A percentile compares a stretch with the other conserved stretches of the same genome.
These are phyloP conservation scores for Melikaiella ostensackeni DNA, from an alignment of 2,888 invertebrate genomes.

Conservation along the genomic window DNA sequence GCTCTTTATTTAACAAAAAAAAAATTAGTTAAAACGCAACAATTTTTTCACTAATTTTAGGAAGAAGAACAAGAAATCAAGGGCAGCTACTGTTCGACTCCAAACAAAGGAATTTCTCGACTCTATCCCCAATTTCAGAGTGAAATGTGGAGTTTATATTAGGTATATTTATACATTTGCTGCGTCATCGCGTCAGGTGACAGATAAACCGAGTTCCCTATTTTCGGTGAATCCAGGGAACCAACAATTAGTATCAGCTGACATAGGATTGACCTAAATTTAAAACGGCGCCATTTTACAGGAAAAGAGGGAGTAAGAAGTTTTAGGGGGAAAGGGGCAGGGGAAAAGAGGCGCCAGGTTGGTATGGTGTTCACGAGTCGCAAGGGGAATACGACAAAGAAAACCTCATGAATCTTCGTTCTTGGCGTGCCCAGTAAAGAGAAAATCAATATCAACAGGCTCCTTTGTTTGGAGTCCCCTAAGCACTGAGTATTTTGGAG, in stretches of 20 bases:
- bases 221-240: slow-evolving; percentile 17
- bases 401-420: slow-evolving; percentile 63
- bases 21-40: background rate
- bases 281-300: slow-evolving; percentile 30
- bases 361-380: slow-evolving; percentile 25
- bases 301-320: slow-evolving; percentile 2
- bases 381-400: slow-evolving; percentile 45
- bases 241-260: slow-evolving; percentile 29
- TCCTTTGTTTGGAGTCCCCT: slow-evolving; percentile 66
- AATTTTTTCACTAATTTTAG: background rate
- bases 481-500: slow-evolving; percentile 63
- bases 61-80: background rate
- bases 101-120: slow-evolving; percentile 5
- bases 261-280: slow-evolving; percentile 34
- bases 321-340: background rate
- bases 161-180: background rate
- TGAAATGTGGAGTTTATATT: slow-evolving; percentile 8
- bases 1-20: background rate
- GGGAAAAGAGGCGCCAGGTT: slow-evolving; percentile 17
- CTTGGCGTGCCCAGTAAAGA: slow-evolving; percentile 61
- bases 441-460: slow-evolving; percentile 73
- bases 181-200: slow-evolving; percentile 28
- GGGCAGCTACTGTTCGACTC: background rate
- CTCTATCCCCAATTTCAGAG: background rate
- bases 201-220: slow-evolving; percentile 9